Evolutionary conservation across 2,888 invertebrate genomes (phyloP).

Genomic region (Metopia argyrocephala): DNA sequence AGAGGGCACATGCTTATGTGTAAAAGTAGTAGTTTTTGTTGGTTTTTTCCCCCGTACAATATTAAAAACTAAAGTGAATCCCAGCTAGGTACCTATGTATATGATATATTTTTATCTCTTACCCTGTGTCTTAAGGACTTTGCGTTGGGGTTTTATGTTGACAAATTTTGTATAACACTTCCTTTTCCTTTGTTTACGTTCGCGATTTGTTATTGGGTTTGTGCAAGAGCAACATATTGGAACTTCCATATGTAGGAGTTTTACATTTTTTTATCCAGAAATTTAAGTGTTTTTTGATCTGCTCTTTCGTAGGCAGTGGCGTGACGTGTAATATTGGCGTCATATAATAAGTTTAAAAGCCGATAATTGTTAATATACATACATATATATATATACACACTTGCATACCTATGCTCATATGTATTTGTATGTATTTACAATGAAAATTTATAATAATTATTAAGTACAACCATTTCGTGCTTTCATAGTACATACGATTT

Average conservation of each 20-base stretch:
- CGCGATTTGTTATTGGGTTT: not conserved
- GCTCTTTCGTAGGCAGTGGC: not conserved
- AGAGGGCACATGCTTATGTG: not conserved
- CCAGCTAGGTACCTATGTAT: not conserved
- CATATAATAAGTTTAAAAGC: not conserved
- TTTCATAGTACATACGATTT: too few relatives aligned
- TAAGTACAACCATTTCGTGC: too few relatives aligned
- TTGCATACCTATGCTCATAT: too few relatives aligned
- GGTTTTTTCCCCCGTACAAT: constrained; percentile 34
- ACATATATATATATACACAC: too few relatives aligned
- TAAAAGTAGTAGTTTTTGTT: not conserved
- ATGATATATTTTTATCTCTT: constrained; percentile 1
- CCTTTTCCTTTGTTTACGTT: not conserved
- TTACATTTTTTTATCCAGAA: not conserved
- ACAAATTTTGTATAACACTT: not conserved
- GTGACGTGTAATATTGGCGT: not conserved
- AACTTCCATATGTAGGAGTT: too few relatives aligned
- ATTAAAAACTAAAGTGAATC: not conserved
- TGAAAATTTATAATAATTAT: too few relatives aligned
- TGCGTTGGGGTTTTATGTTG: constrained; percentile 51
- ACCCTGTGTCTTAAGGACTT: constrained; percentile 28
- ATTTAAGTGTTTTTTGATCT: not conserved
- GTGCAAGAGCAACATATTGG: not conserved
- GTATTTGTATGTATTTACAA: too few relatives aligned
- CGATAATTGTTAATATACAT: too few relatives aligned